Evolutionary conservation across 2,113 vertebrate genomes (phyloP).

Genomic region (Centropristis striata): DNA sequence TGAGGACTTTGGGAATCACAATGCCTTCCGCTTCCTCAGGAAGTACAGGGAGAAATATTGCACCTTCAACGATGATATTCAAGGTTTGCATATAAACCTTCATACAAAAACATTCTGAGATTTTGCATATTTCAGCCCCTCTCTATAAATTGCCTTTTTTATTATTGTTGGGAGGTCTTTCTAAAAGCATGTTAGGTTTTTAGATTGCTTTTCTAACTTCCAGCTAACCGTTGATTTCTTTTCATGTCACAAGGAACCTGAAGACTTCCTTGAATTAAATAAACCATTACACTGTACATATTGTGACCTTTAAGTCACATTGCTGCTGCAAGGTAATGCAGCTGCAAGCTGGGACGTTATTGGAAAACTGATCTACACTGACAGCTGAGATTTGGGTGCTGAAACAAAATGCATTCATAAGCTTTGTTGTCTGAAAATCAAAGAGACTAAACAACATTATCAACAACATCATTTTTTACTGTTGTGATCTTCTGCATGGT

Average conservation of each 20-base stretch:
- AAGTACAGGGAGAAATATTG: slow-evolving; percentile 97
- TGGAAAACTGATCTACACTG: background rate
- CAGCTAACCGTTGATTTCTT: background rate
- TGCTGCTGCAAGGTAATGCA: background rate
- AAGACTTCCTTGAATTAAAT: background rate
- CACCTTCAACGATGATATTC: slow-evolving; percentile 98
- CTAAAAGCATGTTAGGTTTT: background rate
- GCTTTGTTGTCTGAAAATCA: background rate
- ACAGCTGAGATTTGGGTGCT: background rate
- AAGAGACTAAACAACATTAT: background rate
- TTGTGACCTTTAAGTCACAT: background rate
- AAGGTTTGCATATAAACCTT: slow-evolving; percentile 85
- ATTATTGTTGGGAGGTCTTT: too few relatives aligned
- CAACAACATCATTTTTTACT: too few relatives aligned
- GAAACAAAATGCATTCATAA: background rate
- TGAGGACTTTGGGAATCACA: slow-evolving; percentile 99
- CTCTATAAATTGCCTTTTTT: too few relatives aligned
- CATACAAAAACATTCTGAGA: background rate
- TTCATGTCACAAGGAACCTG: background rate
- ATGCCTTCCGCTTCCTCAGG: slow-evolving; percentile 94
- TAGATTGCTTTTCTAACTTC: background rate
- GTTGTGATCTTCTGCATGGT: slow-evolving; percentile 19
- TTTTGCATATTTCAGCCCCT: background rate
- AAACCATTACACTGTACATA: background rate
- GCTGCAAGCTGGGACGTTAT: background rate